These are phyloP conservation scores for Petrocephalus microphthalmus DNA, from an alignment of 2,113 vertebrate genomes.

Conservation along the genomic window DNA sequence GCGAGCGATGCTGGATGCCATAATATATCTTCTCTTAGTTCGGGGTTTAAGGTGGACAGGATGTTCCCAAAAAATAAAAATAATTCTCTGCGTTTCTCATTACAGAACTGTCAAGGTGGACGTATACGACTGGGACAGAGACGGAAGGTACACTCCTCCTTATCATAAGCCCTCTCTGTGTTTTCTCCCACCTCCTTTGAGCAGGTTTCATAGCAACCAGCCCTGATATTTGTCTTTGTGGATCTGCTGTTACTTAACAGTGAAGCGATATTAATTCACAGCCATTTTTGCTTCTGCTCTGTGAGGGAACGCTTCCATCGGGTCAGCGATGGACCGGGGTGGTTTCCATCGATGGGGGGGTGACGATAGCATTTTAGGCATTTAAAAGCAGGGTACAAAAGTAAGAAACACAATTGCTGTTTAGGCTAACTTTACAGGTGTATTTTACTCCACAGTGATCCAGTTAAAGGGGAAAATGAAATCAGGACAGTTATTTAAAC, in stretches of 20 bases:
- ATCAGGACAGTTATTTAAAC: not conserved
- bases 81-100: conserved; percentile 14
- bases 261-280: conserved; percentile 3
- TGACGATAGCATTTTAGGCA: not conserved
- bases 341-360: not conserved
- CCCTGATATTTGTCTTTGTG: not conserved
- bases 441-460: not conserved
- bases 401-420: not conserved
- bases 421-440: not conserved
- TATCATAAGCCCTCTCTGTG: not conserved
- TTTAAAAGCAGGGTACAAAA: not conserved
- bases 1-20: not conserved
- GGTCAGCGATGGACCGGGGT: not conserved
- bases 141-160: conserved; percentile 75
- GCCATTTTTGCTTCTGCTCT: not conserved
- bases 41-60: conserved; percentile 3
- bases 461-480: not conserved
- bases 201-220: not conserved
- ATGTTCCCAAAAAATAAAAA: conserved; percentile 5
- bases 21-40: not conserved
- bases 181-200: not conserved
- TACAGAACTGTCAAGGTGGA: conserved; percentile 91
- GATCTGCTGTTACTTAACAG: conserved; percentile 4
- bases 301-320: not conserved
- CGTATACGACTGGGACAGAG: conserved; percentile 93